phyloP scores from a whole-genome alignment of 2,888 invertebrate species.

The Alsophila aescularia region DNA sequence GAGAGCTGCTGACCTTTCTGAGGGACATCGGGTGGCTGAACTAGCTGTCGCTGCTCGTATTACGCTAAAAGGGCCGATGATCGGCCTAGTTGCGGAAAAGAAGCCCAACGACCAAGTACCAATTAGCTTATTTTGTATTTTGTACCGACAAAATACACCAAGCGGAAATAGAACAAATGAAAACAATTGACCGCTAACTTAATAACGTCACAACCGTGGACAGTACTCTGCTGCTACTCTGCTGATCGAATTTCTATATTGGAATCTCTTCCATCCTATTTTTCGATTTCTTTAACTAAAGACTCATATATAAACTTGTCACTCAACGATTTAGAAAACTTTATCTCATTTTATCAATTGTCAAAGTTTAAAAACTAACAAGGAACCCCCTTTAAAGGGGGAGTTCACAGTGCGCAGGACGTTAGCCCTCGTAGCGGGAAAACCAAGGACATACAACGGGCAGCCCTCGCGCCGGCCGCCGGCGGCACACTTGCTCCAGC shows the following conservation, averaged over 20 bases:
- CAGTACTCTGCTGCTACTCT: background rate
- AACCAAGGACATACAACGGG: slow-evolving; percentile 76
- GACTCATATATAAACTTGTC: slow-evolving; percentile 64
- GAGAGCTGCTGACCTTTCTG: no score
- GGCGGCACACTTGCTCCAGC: slow-evolving; percentile 52
- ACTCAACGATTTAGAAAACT: slow-evolving; percentile 74
- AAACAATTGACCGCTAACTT: background rate
- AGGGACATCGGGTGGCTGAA: no score
- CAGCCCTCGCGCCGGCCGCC: slow-evolving; percentile 50
- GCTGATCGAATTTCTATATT: background rate
- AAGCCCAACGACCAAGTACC: no score
- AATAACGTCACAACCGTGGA: no score
- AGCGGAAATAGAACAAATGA: background rate
- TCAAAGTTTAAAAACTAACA: slow-evolving; percentile 83
- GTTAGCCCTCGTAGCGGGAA: slow-evolving; percentile 67
- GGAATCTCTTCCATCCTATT: slow-evolving; percentile 3
- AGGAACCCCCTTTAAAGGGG: slow-evolving; percentile 73
- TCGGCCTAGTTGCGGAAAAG: no score
- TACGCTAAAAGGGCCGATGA: no score
- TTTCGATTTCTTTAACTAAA: slow-evolving; percentile 36
- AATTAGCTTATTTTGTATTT: no score
- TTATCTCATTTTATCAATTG: slow-evolving; percentile 80
- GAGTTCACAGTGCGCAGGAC: slow-evolving; percentile 76
- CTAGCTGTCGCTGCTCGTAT: no score
- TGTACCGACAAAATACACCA: no score